phyloP scores from a whole-genome alignment of 2,888 invertebrate genomes.

The Neelides folsomi region DNA sequence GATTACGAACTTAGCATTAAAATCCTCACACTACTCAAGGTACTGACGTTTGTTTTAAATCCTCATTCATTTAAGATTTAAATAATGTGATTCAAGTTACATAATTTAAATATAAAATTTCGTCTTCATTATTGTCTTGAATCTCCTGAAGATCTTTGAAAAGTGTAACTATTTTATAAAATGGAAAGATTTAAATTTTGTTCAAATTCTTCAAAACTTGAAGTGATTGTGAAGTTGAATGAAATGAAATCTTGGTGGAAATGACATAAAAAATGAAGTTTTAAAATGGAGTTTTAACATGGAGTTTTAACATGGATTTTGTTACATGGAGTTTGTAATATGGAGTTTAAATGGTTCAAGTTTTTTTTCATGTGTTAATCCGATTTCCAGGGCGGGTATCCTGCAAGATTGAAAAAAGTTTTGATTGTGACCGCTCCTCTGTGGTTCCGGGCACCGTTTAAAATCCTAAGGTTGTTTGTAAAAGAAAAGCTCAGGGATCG shows the following conservation, averaged over 20 bases:
- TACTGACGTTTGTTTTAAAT: slow-evolving; percentile 42
- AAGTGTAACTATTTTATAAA: not conserved
- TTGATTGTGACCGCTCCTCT: slow-evolving; percentile 91
- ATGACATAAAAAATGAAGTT: too few species aligned
- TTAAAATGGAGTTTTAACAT: too few species aligned
- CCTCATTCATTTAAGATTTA: not conserved
- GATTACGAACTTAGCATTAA: slow-evolving; percentile 96
- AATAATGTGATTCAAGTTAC: not conserved
- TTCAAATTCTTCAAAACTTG: too few species aligned
- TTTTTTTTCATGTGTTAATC: too few species aligned
- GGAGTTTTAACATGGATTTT: too few species aligned
- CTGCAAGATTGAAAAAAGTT: slow-evolving; percentile 91
- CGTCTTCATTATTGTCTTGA: not conserved
- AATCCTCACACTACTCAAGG: slow-evolving; percentile 90
- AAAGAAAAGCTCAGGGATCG: slow-evolving; percentile 88
- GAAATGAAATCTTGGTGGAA: too few species aligned
- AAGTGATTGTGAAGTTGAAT: not conserved
- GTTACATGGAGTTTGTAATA: not conserved
- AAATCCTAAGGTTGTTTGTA: slow-evolving; percentile 84
- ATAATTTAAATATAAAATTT: too few species aligned
- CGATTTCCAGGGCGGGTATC: slow-evolving; percentile 76
- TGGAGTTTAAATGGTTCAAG: not conserved
- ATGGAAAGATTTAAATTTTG: too few species aligned
- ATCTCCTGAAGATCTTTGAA: not conserved
- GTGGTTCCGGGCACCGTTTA: slow-evolving; percentile 97